Base-by-base conservation (phyloP, 2,113 vertebrate genomes). In the Psophia crepitans region DNA sequence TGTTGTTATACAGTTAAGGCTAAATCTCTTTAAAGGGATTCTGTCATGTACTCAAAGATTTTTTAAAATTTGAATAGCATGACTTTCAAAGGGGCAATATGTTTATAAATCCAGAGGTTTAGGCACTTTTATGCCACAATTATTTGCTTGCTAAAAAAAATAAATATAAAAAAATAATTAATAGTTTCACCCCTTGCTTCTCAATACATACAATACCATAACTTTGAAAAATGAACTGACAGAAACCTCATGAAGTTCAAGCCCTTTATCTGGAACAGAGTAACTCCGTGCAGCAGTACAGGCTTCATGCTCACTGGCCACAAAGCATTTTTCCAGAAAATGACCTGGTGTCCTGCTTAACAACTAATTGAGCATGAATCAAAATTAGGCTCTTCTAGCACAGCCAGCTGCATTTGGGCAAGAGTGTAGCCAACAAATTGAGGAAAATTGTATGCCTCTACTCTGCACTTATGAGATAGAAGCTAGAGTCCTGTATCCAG, bases 1-100 rank as follows among this genome's bases (percentile, higher is more conserved):
- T 83, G 0, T 0, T 71, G 16, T 76, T 76, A 43, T 0, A 0
- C 13, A 76, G 53, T 60, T 46, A 83, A 76, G 43, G 14, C 7
- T 71, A 58, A 68, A 93, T 41, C n/a, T 49, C 17, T 76, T 84
- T n/a, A 77, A 73, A 77, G 24, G 14, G 11, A 33, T 51, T 65
- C 22, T 87, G 57, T 66, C n/a, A 24, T 6, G 2, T 64, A 76
- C 13, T 56, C n/a, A 37, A 73, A 66, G 7, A 22, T 58, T 64
- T 88, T 56, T 74, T 63, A 2, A 28, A 65, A 71, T 56, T 46
- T 60, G 6, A 76, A 68, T 71, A 63, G 18, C 28, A 35, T 46
- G n/a, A 44, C 43, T 69, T 88, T 88, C 37, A 79, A 63, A 75
- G 18, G 26, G 41, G 7, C 28, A 49, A 8, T 20, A 41, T 8